Evolutionary conservation across 2,797 vertebrate species (phyloP), one percentile per base, ranked within the genome.

Genomic region (Furcifer pardalis): DNA sequence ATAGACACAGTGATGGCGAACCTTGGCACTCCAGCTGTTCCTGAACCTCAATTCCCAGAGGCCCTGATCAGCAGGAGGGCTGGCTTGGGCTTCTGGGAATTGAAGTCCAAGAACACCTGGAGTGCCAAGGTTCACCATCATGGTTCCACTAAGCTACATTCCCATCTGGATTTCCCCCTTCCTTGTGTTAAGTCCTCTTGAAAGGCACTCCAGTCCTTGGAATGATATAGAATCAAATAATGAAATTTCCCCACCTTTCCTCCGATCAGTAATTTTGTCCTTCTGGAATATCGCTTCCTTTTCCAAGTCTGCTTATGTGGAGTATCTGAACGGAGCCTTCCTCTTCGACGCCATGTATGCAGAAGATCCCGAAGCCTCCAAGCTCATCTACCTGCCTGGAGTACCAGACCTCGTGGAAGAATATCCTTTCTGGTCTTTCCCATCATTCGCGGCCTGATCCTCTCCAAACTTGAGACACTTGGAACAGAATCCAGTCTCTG

Each of bases 281-380:
- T 68, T 60, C 21, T 37, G 78, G 49, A 0, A 13, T 87, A 65
- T 9, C 71, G 81, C 66, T 89, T 93, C 87, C 91, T 56, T 75
- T 89, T 84, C 12, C 21, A 91, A 99, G 99, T 88, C 96, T 49
- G 98, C 98, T 4, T 99, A 97, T 81, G 97, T 98, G 4, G 98
- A 98, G 90, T 77, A 94, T 92, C 93, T 99, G 92, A 96, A 98
- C 5, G 97, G 97, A 40, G 63, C 97, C 7, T 88, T 93, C 91
- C 95, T 99, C 68, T 98, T 97, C 83, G 93, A 97, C 79, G 96
- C 90, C 94, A 95, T 99, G 96, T 95, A 96, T 30, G 85, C 88
- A 5, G 97, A 97, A 27, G 97, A 98, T 75, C 68, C 92, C 46
- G 97, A 98, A 78, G 95, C 95, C 86, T 90, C 91, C 49, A 97